Evolutionary conservation across 2,888 invertebrate genomes (phyloP), one percentile per base, ranked within the genome.

Genomic region (Cyrtodaria siliqua): DNA sequence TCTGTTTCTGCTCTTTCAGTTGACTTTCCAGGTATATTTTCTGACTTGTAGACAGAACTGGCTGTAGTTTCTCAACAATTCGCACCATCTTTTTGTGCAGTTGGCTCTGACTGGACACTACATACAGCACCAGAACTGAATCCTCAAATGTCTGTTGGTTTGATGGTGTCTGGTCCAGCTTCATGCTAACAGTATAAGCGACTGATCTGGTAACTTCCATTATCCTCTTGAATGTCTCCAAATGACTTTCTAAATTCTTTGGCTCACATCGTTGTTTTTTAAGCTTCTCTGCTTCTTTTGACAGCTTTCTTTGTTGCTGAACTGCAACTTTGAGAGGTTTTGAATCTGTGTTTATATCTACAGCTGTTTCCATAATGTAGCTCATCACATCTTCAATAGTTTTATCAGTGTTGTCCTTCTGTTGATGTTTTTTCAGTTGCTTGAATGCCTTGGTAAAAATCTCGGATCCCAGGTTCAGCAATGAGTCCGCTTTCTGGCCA

Each of bases 361-460:
- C 49, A 12, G 71, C 38, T 26, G 69, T 53, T n/a, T 75, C 57
- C 18, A 82, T 12, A 2, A 72, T 44, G 42, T 82, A 57, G n/a
- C 76, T 68, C 0, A 85, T 40, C 26, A 77, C 33, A 24, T 71
- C 77, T 27, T 79, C 68, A 20, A 83, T 50, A 6, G 66, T 62
- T 14, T 20, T 57, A 16, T 63, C 27, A 3, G 62, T 27, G 23
- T 27, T 67, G 40, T 44, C 53, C 20, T 42, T 42, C 27, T 64
- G 47, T 42, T 60, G 47, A 16, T 52, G 29, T 4, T 66, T 24
- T 29, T 64, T 27, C 1, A 74, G 1, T 6, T 71, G 56, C 33
- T 44, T 56, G 0, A 68, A 23, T 20, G 71, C 63, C 26, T 63
- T 33, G 26, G 47, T 47, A 9, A 61, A 29, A 24, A 71, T 47